Base-by-base conservation (phyloP, 2,888 invertebrate genomes). In the Sesia bembeciformis region DNA sequence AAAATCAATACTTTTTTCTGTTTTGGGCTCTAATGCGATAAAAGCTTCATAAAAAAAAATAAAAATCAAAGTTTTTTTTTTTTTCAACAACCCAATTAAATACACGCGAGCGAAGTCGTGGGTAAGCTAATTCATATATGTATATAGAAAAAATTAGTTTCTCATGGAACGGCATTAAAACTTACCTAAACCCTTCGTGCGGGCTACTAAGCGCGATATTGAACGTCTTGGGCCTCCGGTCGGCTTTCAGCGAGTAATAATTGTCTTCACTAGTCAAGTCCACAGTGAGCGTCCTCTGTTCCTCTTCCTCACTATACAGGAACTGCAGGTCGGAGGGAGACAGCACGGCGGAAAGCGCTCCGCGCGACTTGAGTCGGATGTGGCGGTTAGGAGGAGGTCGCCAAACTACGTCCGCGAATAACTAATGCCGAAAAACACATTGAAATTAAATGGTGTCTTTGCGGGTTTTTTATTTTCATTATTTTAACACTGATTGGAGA, bases 371-470 rank as follows among this genome's bases (percentile, higher is more conserved):
- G 54, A 89, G 82, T 39, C 89, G 84, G 0, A 92, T 66, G 64
- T 84, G 79, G 4, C 81, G 79, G 4, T 70, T 65, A 0, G 84
- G 78, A 3, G 85, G 71, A 0, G 84, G 81, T 0, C 90, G 84
- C 92, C 92, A 92, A 1, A 81, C 79, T 6, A 72, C 82, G 60
- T 89, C 86, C 0, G 85, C 83, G 65, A 81, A 86, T 1, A 88
- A 60, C 88, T 90, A 66, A 2, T 23, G 23, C 23, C 23, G 3
- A 5, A 0, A 58, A 7, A 49, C 5, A 40, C 42, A 42, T 42
- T 23, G 23, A 2, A 23, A 23, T 23, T 23, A 23, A 23, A 23
- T 23, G 23, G 23, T 23, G 23, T 23, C 2, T 23, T 23, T 23
- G 23, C 23, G 23, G 23, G 23, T 23, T 23, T 2, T 23, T 23